phyloP scores from a whole-genome alignment of 2,113 vertebrate species.

The Prietella phreatophila region DNA sequence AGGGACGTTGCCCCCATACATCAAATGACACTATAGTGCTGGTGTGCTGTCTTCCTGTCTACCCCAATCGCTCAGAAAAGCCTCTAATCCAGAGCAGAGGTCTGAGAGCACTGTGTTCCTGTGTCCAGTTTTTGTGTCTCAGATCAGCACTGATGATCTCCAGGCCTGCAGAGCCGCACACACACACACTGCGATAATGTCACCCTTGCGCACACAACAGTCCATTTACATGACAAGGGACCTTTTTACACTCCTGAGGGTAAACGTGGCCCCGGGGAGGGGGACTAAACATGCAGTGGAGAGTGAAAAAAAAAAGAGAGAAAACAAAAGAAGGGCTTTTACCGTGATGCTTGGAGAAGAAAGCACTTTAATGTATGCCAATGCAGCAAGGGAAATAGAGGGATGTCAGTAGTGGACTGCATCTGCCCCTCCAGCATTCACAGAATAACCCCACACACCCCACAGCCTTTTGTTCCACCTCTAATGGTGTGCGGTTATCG shows the following conservation, averaged over 20 bases:
- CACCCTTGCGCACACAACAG: slow-evolving; percentile 56
- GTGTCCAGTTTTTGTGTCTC: slow-evolving; percentile 25
- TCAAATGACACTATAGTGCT: slow-evolving; percentile 17
- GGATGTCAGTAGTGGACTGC: slow-evolving; percentile 45
- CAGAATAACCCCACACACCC: slow-evolving; percentile 50
- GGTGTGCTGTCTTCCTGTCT: slow-evolving; percentile 23
- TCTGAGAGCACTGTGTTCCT: slow-evolving; percentile 48
- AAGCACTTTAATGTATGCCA: slow-evolving; percentile 42
- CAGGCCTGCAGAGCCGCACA: slow-evolving; percentile 33
- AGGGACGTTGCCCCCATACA: background rate
- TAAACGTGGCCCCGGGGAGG: slow-evolving; percentile 40
- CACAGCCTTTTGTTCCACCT: slow-evolving; percentile 46
- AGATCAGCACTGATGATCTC: slow-evolving; percentile 40
- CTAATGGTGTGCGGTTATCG: slow-evolving; percentile 33
- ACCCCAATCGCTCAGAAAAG: slow-evolving; percentile 24
- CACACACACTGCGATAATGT: slow-evolving; percentile 55
- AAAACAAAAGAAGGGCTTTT: slow-evolving; percentile 55
- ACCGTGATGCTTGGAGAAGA: slow-evolving; percentile 46
- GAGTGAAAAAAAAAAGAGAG: slow-evolving; percentile 31
- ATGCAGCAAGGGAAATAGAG: slow-evolving; percentile 30
- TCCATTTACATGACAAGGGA: slow-evolving; percentile 69
- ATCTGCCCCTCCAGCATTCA: slow-evolving; percentile 42
- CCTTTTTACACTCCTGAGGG: slow-evolving; percentile 57
- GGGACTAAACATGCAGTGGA: slow-evolving; percentile 42
- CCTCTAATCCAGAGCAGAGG: slow-evolving; percentile 50